Base-by-base conservation (phyloP, 2,888 invertebrate genomes). In the Rhagonycha lutea region DNA sequence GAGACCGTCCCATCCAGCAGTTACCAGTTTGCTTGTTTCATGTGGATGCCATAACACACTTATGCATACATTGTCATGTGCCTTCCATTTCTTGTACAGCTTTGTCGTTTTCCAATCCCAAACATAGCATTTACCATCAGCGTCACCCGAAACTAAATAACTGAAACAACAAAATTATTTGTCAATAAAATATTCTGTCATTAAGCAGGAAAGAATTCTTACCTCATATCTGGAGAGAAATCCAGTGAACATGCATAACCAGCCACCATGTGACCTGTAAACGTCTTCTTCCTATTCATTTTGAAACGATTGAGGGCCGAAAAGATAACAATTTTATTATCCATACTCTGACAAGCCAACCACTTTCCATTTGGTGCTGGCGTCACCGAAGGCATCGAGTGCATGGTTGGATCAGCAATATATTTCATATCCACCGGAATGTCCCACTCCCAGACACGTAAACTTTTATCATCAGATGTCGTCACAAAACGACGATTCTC, bases 61-160 rank as follows among this genome's bases (percentile, higher is more conserved):
- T 78, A 98, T 98, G 86, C 99, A 99, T 14, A 99, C 98, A 77
- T 96, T 96, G 82, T 99, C 98, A 86, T 99, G 99, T 0, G 99
- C 99, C 88, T 99, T 98, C 96, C 99, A 99, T 86, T 98, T 98
- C 87, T 96, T 98, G 88, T 96, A 98, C 78, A 99, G 90, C 89
- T 98, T 98, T 79, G 99, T 99, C 0, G 98, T 98, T 87, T 99
- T 99, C 99, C 99, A 99, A 86, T 99, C 99, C 99, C 99, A 99
- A 65, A 99, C 93, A 88, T 97, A 99, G 83, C 98, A 94, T 88
- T 98, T 98, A 10, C 99, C 99, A 89, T 99, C 99, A 0, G 99
- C 99, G 88, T 99, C 99, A 1, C 99, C 99, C 0, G 98, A 98
- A 71, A 98, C 94, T 61, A 99, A 89, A 87, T 99, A 99, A 84